These are phyloP conservation scores for Rhadinocentrus ornatus DNA, from an alignment of 2,797 vertebrate species.

Conservation along the genomic window DNA sequence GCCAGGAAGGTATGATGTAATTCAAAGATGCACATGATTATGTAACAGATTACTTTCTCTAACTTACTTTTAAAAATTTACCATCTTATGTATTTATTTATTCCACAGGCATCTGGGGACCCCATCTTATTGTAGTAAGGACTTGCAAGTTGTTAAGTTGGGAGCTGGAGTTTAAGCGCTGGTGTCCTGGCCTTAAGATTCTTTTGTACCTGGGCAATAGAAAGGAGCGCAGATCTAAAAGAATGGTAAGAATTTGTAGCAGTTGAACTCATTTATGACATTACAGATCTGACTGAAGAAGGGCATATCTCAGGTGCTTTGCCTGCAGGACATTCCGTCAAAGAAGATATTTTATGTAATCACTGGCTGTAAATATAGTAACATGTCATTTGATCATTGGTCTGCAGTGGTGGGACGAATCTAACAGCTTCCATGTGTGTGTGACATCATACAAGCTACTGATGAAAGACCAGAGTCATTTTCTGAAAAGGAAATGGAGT, in stretches of 20 bases:
- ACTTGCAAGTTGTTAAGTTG: constrained; percentile 93
- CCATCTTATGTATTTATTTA: constrained; percentile 6
- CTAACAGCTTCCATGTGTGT: constrained; percentile 92
- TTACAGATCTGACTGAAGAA: neutral
- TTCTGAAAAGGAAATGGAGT: constrained; percentile 88
- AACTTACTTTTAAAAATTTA: neutral
- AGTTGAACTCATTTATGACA: neutral
- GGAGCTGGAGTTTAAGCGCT: constrained; percentile 98
- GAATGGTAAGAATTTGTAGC: constrained; percentile 84
- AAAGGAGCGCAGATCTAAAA: constrained; percentile 89
- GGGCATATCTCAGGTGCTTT: neutral
- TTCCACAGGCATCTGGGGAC: constrained; percentile 94
- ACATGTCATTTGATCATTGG: constrained; percentile 9
- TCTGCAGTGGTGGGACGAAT: constrained; percentile 87
- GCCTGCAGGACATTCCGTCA: too few species aligned
- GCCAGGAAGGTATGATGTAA: constrained; percentile 85
- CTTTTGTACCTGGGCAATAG: constrained; percentile 93
- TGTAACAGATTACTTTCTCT: neutral
- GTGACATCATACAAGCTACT: constrained; percentile 94
- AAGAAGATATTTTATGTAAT: neutral
- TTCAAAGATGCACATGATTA: neutral
- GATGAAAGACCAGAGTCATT: constrained; percentile 90
- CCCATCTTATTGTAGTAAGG: constrained; percentile 95
- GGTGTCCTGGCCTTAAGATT: constrained; percentile 96
- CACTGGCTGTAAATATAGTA: neutral